Percentiles rank a stretch among this genome's conserved stretches.
phyloP scores from a whole-genome alignment of 2,797 vertebrate species.

The Acipenser transmontanus region DNA sequence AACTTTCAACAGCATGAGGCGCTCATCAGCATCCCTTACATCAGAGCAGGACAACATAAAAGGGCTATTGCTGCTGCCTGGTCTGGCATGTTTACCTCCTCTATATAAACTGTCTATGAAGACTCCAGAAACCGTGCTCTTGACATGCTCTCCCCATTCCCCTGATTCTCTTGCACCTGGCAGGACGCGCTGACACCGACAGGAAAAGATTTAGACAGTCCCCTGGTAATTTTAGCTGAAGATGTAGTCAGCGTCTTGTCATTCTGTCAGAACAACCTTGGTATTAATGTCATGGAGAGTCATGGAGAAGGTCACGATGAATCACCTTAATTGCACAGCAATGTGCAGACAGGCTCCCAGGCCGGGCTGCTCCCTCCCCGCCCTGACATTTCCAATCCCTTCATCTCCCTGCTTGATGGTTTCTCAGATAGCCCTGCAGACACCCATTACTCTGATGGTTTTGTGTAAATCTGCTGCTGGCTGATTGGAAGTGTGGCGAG shows the following conservation, averaged over 20 bases:
- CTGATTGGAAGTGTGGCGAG: constrained; percentile 56
- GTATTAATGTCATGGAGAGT: background rate
- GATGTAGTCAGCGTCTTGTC: background rate
- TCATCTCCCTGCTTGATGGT: background rate
- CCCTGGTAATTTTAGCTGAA: too few species aligned
- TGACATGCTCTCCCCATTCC: too few species aligned
- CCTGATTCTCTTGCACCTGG: too few species aligned
- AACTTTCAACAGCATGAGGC: too few species aligned
- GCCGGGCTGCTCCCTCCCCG: background rate
- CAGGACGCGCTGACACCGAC: too few species aligned
- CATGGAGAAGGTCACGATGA: background rate
- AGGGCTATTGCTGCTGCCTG: too few species aligned
- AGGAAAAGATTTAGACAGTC: too few species aligned
- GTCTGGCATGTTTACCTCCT: too few species aligned
- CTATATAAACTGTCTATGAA: too few species aligned
- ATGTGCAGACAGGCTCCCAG: background rate
- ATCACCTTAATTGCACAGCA: background rate
- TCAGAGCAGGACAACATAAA: too few species aligned
- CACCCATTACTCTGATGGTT: constrained; percentile 19
- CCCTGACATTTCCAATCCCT: background rate
- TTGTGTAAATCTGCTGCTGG: constrained; percentile 49
- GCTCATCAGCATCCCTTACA: too few species aligned
- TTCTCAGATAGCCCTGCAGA: background rate
- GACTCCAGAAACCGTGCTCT: too few species aligned
- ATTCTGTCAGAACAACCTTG: background rate